Percentiles rank a stretch among this genome's conserved stretches.
Conservation (phyloP, 2,113 vertebrate species). For the Mionectes macconnelli region DNA sequence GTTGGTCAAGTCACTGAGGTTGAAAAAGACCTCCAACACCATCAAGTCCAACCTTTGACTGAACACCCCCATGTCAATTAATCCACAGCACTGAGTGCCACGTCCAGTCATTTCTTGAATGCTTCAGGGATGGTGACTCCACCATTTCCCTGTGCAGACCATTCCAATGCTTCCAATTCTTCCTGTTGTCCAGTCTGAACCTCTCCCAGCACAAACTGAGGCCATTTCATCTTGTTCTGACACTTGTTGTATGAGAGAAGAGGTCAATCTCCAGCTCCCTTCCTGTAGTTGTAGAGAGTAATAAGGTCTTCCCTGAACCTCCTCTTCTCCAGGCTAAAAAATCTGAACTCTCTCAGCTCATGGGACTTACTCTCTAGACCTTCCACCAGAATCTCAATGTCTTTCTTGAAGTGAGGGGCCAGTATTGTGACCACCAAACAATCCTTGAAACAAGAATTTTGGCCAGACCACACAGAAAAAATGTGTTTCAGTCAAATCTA, state of each 20-base stretch:
- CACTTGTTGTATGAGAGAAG: background rate
- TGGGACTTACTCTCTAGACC: background rate
- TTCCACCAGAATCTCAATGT: background rate
- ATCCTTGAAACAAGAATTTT: background rate
- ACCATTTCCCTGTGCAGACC: background rate
- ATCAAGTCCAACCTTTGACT: background rate
- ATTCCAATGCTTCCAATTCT: background rate
- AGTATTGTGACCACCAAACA: background rate
- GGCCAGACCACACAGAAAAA: background rate
- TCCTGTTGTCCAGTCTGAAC: background rate
- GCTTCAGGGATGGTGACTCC: background rate
- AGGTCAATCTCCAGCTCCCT: background rate
- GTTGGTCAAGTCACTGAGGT: background rate
- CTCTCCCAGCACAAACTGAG: background rate
- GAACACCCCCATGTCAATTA: background rate
- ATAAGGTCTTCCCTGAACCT: background rate
- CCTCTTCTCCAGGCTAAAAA: background rate
- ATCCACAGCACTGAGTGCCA: background rate
- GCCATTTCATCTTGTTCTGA: background rate
- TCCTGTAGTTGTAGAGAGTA: background rate
- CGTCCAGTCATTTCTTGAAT: fast-evolving
- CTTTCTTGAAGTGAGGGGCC: background rate
- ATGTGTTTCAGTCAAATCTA: background rate
- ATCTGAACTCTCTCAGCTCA: background rate
- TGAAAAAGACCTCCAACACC: background rate